These are phyloP conservation scores for Drosophila varians DNA, from an alignment of 1,140 invertebrate genomes.

Conservation along the genomic window DNA sequence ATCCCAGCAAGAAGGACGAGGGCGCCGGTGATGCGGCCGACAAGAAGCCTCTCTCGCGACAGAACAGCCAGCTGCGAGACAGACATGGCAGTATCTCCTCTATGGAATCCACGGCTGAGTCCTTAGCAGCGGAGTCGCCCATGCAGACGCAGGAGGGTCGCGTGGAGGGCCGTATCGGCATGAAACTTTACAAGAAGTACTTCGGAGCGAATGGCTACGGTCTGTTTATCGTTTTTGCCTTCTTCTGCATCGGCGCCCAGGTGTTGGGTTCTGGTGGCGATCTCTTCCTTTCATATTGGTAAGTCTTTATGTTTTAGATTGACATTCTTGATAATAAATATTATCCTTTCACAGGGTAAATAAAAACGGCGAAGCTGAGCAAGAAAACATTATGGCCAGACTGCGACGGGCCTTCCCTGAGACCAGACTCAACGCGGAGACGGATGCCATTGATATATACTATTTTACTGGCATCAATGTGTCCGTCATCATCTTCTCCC, in stretches of 20 bases:
- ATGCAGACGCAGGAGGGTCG: slow-evolving; percentile 85
- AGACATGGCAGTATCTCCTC: slow-evolving; percentile 84
- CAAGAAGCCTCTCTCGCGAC: slow-evolving; percentile 56
- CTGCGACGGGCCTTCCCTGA: slow-evolving; percentile 51
- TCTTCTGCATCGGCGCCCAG: slow-evolving; percentile 86
- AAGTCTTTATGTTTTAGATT: slow-evolving; percentile 33
- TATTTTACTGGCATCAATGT: slow-evolving; percentile 86
- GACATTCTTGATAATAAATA: background rate
- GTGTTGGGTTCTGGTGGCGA: slow-evolving; percentile 87
- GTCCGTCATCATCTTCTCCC: slow-evolving; percentile 86
- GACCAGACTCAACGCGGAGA: slow-evolving; percentile 60
- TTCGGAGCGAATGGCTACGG: slow-evolving; percentile 85
- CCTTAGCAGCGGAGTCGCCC: slow-evolving; percentile 84
- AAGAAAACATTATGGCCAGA: slow-evolving; percentile 53
- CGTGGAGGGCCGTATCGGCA: slow-evolving; percentile 85
- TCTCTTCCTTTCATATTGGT: slow-evolving; percentile 89
- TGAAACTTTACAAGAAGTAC: slow-evolving; percentile 86
- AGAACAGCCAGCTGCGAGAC: slow-evolving; percentile 65
- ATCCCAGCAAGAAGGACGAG: slow-evolving; percentile 84
- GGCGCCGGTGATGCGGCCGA: slow-evolving; percentile 53
- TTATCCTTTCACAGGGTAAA: slow-evolving; percentile 59
- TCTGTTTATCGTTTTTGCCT: slow-evolving; percentile 74
- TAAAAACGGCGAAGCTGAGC: slow-evolving; percentile 58
- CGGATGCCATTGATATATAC: slow-evolving; percentile 74
- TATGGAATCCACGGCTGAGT: slow-evolving; percentile 86